These are phyloP conservation scores for Thinocorus orbignyianus DNA, from an alignment of 2,113 vertebrate species.

Conservation along the genomic window DNA sequence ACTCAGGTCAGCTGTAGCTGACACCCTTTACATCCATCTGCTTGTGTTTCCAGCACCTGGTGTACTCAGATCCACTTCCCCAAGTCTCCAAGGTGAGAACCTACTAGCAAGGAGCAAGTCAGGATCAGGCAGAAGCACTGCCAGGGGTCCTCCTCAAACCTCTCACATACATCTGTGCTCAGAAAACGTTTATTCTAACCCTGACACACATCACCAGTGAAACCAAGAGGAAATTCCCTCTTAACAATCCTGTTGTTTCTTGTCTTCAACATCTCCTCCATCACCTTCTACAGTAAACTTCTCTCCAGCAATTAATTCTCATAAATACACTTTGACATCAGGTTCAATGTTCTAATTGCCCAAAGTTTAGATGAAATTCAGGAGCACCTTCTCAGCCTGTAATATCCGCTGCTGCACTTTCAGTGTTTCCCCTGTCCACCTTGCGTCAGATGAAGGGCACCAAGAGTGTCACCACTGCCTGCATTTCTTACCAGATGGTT, in stretches of 20 bases:
- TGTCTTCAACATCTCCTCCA: not conserved
- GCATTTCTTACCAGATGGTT: not conserved
- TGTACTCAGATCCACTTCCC: not conserved
- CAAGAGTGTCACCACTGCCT: not conserved
- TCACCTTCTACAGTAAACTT: not conserved
- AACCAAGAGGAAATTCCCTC: not conserved
- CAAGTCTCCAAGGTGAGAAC: not conserved
- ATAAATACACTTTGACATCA: not conserved
- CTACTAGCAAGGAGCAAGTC: not conserved
- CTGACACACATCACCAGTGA: not conserved
- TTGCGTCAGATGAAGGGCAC: not conserved
- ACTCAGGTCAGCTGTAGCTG: not conserved
- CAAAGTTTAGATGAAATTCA: not conserved
- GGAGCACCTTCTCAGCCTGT: not conserved
- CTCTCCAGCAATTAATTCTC: not conserved
- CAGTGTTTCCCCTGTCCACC: accelerated
- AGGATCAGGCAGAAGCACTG: not conserved
- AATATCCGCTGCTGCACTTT: not conserved
- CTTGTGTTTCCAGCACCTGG: not conserved
- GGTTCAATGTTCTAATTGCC: not conserved
- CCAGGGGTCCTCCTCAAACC: not conserved
- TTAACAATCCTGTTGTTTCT: not conserved
- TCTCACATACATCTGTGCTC: not conserved
- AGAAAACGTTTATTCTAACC: not conserved
- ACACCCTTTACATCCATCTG: not conserved